Percentiles rank a stretch among this genome's conserved stretches.
Evolutionary conservation across 2,888 invertebrate species (phyloP).

Genomic region (Bugulina stolonifera): DNA sequence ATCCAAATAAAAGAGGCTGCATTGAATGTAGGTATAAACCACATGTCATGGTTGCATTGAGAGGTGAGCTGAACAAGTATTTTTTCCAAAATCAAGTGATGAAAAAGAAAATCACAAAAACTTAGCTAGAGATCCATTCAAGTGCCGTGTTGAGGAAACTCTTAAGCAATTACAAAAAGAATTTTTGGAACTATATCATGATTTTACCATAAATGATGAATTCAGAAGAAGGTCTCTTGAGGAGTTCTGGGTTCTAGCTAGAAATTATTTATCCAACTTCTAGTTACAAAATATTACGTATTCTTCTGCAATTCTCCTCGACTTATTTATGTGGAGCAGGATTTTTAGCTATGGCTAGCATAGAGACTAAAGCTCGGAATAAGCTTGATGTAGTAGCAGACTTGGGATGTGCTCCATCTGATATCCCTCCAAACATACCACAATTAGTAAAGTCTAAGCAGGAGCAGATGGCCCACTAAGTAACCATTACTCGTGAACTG

Average conservation of each 20-base stretch:
- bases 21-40: no score
- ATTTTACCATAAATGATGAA: constrained; percentile 7
- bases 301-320: no score
- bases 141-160: constrained; percentile 14
- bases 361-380: constrained; percentile 8
- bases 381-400: constrained; percentile 17
- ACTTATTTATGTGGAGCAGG: constrained; percentile 16
- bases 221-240: not conserved
- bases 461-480: constrained; percentile 23
- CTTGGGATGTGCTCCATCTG: not conserved
- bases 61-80: not conserved
- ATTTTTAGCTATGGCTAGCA: not conserved
- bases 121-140: no score
- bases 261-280: constrained; percentile 1
- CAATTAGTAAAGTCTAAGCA: constrained; percentile 13
- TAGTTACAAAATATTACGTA: not conserved
- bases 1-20: no score
- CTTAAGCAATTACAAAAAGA: constrained; percentile 12
- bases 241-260: no score
- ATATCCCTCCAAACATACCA: no score
- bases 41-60: constrained; percentile 22
- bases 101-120: no score
- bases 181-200: not conserved
- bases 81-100: not conserved
- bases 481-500: not conserved